Evolutionary conservation across 2,113 vertebrate species (phyloP), one percentile per base, ranked within the genome.

Genomic region (Cettia cetti): DNA sequence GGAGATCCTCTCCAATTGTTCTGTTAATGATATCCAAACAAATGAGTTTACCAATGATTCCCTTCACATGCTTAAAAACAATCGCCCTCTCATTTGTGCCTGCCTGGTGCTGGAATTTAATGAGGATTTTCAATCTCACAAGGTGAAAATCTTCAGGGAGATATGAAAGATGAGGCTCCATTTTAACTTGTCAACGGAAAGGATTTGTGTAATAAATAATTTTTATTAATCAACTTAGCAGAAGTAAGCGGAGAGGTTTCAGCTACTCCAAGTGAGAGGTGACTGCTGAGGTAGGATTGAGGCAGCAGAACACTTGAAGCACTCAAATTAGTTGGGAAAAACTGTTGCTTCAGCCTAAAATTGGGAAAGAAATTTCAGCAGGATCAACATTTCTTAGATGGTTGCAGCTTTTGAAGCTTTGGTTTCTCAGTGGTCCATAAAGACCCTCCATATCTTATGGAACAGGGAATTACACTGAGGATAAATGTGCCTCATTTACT

Each of bases 21-120:
- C 99, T 99, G 98, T 99, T 99, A 99, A 99, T 97, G 98, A 99
- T 98, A 99, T 96, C 98, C 98, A 98, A 98, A 99, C 98, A 98
- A 98, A 98, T 98, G 98, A 98, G 97, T 98, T 99, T 98, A 98
- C 98, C 98, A 98, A 98, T 95, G 98, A 98, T 98, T 98, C 98
- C 97, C 97, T 96, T 96, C 96, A 86, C 98, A 96, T 94, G 98
- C 98, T 97, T 97, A 97, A 98, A 99, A 99, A 99, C 98, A 99
- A 99, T 99, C 98, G 57, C 98, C 98, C 98, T 98, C 98, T 98
- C 98, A 97, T 98, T 98, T 98, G 97, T 97, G 97, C 94, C 96
- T 98, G 97, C 97, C 98, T 98, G 98, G 60, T 97, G 97, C 97
- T 96, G 97, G 98, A 97, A 97, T 98, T 99, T 99, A 99, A 99